phyloP scores from a whole-genome alignment of 2,888 invertebrate genomes.

The Heliconius cydno region DNA sequence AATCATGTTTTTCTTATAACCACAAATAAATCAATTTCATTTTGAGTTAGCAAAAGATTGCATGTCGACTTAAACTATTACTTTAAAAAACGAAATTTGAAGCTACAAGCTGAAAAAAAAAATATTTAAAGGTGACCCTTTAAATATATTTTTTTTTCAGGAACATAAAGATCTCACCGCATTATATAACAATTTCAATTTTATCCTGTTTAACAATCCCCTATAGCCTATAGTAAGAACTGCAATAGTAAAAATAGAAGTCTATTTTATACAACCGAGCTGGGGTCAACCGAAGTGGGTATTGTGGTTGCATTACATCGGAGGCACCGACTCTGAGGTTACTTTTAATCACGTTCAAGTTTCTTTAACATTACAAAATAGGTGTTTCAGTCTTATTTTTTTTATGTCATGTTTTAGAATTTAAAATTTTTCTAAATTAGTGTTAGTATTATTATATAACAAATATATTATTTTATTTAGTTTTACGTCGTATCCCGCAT shows the following conservation, averaged over 20 bases:
- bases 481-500: too few species aligned
- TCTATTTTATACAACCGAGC: constrained; percentile 13
- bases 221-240: not conserved
- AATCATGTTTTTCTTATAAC: too few species aligned
- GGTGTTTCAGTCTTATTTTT: constrained; percentile 3
- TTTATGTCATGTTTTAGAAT: not conserved
- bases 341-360: constrained; percentile 36
- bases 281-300: constrained; percentile 32
- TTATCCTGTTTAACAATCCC: not conserved
- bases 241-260: constrained; percentile 21
- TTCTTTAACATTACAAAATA: constrained; percentile 19
- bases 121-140: too few species aligned
- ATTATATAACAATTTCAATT: constrained; percentile 1
- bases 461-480: too few species aligned
- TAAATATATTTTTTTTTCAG: not conserved
- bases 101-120: too few species aligned
- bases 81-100: not conserved
- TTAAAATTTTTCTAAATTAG: not conserved
- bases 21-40: too few species aligned
- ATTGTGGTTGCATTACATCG: constrained; percentile 32
- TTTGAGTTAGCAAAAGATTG: not conserved
- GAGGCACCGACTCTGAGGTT: constrained; percentile 29
- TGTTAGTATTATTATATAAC: too few species aligned
- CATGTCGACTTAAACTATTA: too few species aligned
- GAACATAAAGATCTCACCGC: not conserved